Evolutionary conservation across 2,888 invertebrate species (phyloP).

Genomic region (Embidobia sp.): DNA sequence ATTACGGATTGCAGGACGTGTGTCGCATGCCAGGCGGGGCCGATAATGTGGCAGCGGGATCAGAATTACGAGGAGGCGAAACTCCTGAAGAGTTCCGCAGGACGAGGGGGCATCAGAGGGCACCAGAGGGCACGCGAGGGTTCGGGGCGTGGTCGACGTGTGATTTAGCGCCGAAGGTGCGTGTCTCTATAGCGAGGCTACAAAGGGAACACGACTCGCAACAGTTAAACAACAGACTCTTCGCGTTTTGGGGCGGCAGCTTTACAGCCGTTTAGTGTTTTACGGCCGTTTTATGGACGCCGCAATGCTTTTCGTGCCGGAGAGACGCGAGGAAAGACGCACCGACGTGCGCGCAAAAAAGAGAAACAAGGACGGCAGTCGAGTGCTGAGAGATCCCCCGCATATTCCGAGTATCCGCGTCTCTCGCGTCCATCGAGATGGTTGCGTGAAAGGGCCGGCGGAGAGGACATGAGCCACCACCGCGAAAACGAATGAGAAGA

Average conservation of each 20-base stretch:
- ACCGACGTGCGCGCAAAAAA: neutral
- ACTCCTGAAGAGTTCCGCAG: conserved; percentile 53
- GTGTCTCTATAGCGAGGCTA: conserved; percentile 77
- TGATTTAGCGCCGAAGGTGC: conserved; percentile 79
- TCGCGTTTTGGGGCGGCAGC: conserved; percentile 79
- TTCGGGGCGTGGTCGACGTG: conserved; percentile 76
- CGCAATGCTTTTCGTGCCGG: conserved; percentile 70
- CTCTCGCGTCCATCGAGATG: conserved; percentile 55
- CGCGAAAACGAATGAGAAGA: conserved; percentile 49
- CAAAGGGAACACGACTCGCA: conserved; percentile 68
- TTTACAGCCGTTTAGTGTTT: conserved; percentile 82
- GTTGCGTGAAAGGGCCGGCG: conserved; percentile 51
- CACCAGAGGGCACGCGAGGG: conserved; percentile 67
- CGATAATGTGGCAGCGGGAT: conserved; percentile 32
- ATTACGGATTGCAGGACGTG: conserved; percentile 3
- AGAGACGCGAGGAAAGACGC: conserved; percentile 42
- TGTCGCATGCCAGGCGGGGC: conserved; percentile 36
- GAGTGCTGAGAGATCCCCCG: conserved; percentile 45
- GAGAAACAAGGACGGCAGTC: conserved; percentile 35
- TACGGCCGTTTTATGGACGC: conserved; percentile 81
- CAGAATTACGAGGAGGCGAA: conserved; percentile 54
- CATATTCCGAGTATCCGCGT: conserved; percentile 58
- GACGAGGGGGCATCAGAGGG: conserved; percentile 54
- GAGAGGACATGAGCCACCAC: conserved; percentile 48
- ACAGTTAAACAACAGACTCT: conserved; percentile 71